phyloP scores from a whole-genome alignment of 2,113 vertebrate species.

The Equus przewalskii region DNA sequence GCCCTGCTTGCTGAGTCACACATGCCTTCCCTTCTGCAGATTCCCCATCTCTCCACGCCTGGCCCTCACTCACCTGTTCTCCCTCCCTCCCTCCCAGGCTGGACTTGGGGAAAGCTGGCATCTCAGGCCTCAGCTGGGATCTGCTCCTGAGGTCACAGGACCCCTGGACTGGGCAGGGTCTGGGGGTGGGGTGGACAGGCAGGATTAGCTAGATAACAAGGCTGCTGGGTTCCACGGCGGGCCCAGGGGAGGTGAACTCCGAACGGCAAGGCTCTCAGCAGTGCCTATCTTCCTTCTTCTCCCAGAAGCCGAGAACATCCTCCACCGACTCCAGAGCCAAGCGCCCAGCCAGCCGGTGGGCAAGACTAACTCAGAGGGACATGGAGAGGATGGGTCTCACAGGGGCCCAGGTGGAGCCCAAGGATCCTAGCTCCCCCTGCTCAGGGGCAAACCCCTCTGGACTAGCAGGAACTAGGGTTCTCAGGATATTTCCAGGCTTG shows the following conservation, averaged over 20 bases:
- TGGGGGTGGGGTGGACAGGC: not conserved
- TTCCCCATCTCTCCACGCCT: rapidly evolving
- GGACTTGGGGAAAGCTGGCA: not conserved
- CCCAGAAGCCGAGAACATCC: not conserved
- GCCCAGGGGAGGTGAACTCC: not conserved
- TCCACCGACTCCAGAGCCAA: not conserved
- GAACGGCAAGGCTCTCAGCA: not conserved
- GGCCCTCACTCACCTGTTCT: not conserved
- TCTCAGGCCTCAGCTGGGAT: not conserved
- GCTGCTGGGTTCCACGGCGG: not conserved
- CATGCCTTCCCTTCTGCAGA: not conserved
- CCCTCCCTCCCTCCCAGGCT: too few relatives aligned
- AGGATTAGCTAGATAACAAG: not conserved
- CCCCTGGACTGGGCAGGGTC: rapidly evolving
- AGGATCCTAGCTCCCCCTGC: not conserved
- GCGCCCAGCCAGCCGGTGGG: rapidly evolving
- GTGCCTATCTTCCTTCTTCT: not conserved
- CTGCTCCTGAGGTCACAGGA: not conserved
- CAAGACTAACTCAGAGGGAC: not conserved
- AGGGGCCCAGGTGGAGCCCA: not conserved
- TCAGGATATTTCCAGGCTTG: not conserved
- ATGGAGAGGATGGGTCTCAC: rapidly evolving
- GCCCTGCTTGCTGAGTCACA: not conserved
- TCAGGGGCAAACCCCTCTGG: not conserved
- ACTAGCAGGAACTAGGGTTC: not conserved